These are phyloP conservation scores for Noctua pronuba DNA, from an alignment of 2,888 invertebrate genomes.

Conservation along the genomic window DNA sequence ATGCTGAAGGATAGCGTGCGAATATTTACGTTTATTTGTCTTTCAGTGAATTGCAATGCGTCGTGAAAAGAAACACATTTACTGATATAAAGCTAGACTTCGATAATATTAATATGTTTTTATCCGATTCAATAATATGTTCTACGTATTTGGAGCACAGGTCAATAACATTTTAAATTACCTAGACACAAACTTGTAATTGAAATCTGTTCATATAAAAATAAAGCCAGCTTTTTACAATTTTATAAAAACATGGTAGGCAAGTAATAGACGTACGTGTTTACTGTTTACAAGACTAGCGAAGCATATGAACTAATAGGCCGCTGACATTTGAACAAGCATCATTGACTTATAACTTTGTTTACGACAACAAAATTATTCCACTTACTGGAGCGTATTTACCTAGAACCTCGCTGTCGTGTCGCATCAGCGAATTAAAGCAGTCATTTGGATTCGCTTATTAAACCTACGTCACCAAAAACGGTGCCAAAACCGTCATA, in stretches of 20 bases:
- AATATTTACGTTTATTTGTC: constrained; percentile 27
- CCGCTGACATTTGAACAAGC: constrained; percentile 46
- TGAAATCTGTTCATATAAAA: constrained; percentile 10
- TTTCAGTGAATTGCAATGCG: constrained; percentile 5
- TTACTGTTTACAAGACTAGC: constrained; percentile 33
- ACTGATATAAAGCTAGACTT: not conserved
- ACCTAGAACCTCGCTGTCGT: constrained; percentile 49
- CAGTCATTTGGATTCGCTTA: constrained; percentile 42
- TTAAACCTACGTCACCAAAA: constrained; percentile 54
- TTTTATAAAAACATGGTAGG: not conserved
- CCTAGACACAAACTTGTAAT: not conserved
- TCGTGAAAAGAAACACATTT: not conserved
- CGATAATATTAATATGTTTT: not conserved
- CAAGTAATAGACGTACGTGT: constrained; percentile 14
- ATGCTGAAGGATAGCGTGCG: constrained; percentile 51
- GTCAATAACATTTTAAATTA: constrained; percentile 16
- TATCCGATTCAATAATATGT: not conserved
- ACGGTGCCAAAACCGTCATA: constrained; percentile 61
- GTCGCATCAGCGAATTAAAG: constrained; percentile 33
- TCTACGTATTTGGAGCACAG: not conserved
- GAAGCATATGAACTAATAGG: constrained; percentile 20
- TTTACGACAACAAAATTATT: constrained; percentile 46
- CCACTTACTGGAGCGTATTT: constrained; percentile 48
- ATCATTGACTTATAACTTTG: constrained; percentile 29
- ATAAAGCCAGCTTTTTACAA: not conserved